These are phyloP conservation scores for Ataeniobius toweri DNA, from an alignment of 2,797 vertebrate species.

Conservation along the genomic window DNA sequence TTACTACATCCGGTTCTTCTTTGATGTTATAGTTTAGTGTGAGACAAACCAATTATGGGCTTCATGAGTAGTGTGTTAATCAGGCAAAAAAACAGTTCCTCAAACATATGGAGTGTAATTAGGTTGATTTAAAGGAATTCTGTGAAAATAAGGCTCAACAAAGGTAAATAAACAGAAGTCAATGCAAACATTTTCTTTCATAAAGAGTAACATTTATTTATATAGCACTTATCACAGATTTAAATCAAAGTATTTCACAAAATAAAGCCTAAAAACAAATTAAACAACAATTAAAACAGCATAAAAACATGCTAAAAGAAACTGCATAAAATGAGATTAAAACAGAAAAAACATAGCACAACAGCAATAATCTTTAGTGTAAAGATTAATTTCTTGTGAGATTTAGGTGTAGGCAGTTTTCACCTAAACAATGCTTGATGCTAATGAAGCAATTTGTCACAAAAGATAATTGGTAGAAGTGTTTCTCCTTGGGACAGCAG, in stretches of 20 bases:
- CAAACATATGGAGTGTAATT: constrained; percentile 52
- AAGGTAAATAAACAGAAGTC: constrained; percentile 61
- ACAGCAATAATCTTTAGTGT: background rate
- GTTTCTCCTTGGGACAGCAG: background rate
- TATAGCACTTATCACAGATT: background rate
- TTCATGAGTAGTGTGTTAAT: constrained; percentile 56
- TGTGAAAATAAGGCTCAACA: constrained; percentile 53
- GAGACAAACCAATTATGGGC: constrained; percentile 35
- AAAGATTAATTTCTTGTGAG: background rate
- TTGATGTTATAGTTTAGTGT: constrained; percentile 70
- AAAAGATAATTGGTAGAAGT: background rate
- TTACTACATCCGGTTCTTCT: constrained; percentile 56
- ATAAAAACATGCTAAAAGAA: background rate
- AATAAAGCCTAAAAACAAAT: background rate
- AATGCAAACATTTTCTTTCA: constrained; percentile 7
- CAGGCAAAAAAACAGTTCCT: constrained; percentile 39
- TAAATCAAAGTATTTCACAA: background rate
- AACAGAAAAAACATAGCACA: background rate
- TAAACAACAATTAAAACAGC: background rate
- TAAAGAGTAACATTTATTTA: constrained; percentile 6
- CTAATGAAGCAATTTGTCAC: background rate
- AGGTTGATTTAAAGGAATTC: constrained; percentile 31
- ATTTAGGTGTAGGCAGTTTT: background rate
- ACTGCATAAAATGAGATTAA: background rate
- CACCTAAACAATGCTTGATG: background rate